A percentile compares a stretch with the other conserved stretches of the same genome.
These are phyloP conservation scores for Chaetodon trifasciatus DNA, from an alignment of 2,797 vertebrate species.

Conservation along the genomic window DNA sequence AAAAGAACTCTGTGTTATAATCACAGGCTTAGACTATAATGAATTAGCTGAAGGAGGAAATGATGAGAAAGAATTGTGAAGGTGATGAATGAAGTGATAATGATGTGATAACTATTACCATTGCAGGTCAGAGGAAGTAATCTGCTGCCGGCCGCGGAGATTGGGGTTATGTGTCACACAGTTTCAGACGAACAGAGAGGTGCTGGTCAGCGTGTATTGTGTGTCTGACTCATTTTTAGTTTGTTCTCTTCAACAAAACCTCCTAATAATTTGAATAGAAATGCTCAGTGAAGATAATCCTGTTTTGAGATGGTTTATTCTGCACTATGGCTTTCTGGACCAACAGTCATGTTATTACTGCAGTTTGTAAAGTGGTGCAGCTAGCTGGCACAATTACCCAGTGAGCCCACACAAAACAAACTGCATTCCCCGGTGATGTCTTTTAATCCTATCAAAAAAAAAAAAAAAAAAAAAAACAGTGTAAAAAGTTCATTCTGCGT, in stretches of 20 bases:
- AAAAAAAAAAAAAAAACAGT: constrained; percentile 21
- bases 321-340: constrained; percentile 25
- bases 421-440: constrained; percentile 23
- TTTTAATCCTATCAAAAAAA: constrained; percentile 34
- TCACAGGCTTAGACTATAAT: not conserved
- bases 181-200: constrained; percentile 5
- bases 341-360: constrained; percentile 10
- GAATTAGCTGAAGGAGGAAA: not conserved
- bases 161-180: not conserved
- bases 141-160: not conserved
- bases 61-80: constrained; percentile 23
- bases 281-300: constrained; percentile 4
- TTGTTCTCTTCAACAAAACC: constrained; percentile 5
- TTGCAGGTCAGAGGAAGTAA: not conserved
- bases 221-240: constrained; percentile 12
- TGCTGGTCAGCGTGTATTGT: constrained; percentile 13
- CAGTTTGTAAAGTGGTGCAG: constrained; percentile 10
- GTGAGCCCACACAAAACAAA: constrained; percentile 15
- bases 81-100: constrained; percentile 15
- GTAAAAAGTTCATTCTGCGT: not conserved
- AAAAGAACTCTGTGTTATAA: constrained; percentile 9
- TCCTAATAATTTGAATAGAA: constrained; percentile 17
- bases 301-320: constrained; percentile 16
- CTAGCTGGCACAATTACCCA: constrained; percentile 21
- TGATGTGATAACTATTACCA: not conserved